Evolutionary conservation across 2,797 vertebrate genomes (phyloP), one percentile per base, ranked within the genome.

Genomic region (Pogonophryne albipinna): DNA sequence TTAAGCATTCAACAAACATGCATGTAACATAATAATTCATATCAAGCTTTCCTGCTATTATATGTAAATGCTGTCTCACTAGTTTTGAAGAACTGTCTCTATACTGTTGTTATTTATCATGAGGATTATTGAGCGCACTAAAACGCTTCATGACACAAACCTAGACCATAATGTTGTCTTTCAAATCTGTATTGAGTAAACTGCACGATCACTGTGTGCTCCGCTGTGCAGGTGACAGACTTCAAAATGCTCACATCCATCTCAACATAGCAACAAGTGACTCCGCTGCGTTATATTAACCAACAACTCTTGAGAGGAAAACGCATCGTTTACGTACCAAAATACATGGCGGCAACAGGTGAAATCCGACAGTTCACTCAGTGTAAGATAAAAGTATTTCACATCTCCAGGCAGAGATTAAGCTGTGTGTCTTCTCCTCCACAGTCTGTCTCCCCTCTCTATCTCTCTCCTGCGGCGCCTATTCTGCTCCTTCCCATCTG

Each of bases 201-300:
- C 19, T 6, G 45, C 31, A 3, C 44, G 23, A 2, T 34, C 41
- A 1, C 46, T 7, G 44, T 31, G 15, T n/a, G 0, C 14, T 23
- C n/a, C 45, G 2, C 72, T 10, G 67, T 59, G 70, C 81, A 83
- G 81, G 71, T 79, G 77, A 85, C 62, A n/a, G 71, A 85, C 78
- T 85, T 77, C 63, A 45, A 57, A n/a, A 31, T 69, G 71, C 71
- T 72, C 47, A 23, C 61, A 76, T 75, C 60, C 27, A 19, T 70
- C 56, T 49, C 58, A 78, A 76, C 76, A 66, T 62, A 85, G 89
- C 90, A 92, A 93, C 92, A 93, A 90, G 92, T 93, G 87, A 74
- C 52, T 82, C 63, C 16, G 45, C 64, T 47, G 68, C 80, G 16
- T 50, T 47, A 41, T 4, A 19, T 11, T 42, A 27, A 38, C 38